Evolutionary conservation across 2,797 vertebrate genomes (phyloP), one percentile per base, ranked within the genome.

Genomic region (Hozukius guyotensis): DNA sequence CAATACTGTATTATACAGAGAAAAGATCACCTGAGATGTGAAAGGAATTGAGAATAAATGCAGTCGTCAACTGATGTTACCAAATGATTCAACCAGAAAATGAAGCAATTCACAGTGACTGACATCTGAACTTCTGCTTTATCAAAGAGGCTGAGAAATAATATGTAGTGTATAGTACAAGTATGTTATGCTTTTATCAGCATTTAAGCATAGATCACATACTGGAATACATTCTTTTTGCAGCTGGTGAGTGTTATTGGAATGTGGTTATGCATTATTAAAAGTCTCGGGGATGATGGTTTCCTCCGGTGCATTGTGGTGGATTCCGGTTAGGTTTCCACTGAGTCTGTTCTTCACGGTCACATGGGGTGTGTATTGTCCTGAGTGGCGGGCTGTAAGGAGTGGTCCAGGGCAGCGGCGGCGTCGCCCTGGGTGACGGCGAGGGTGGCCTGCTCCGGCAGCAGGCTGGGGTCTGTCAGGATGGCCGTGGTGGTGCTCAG

Each of bases 401-500:
- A 91, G 89, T 88, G 89, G 60, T 94, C 68, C 78, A 75, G 81
- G 85, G 77, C 85, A 49, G 52, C 88, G 38, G 59, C 84, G 22
- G 34, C 62, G 78, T 77, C 78, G 67, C 78, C 93, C 61, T 95
- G 94, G 3, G 93, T 96, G 83, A 97, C 98, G 0, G 97, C 97
- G 24, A 91, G 93, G 0, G 96, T 89, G 55, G 97, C 98, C 92
- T 99, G 98, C 90, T 99, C 97, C 0, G 98, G 97, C 68, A 99
- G 81, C 2, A 96, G 86, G 36, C 93, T 92, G 0, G 98, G 98
- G 85, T 99, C 97, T 0, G 96, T 97, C 78, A 99, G 94, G 92
- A 99, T 99, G 80, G 97, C 95, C 0, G 97, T 99, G 78, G 97
- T 97, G 31, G 97, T 96, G 84, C 98, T 98, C 87, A 99, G 95